Percentiles rank a stretch among this genome's conserved stretches.
Evolutionary conservation across 2,113 vertebrate species (phyloP).

Genomic region (Collichthys lucidus): DNA sequence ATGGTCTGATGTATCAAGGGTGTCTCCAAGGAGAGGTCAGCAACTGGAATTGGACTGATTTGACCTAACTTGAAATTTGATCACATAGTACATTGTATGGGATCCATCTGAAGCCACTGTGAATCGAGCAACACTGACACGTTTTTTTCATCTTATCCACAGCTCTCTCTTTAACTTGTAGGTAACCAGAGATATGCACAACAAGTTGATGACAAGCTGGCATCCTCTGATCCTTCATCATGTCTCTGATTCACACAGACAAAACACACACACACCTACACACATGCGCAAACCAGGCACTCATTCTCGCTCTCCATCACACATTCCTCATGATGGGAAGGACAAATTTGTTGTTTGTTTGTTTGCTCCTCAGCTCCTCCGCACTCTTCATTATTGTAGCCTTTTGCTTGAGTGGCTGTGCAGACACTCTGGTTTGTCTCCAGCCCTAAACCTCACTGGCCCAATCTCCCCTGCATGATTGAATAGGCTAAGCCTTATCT

Average conservation of each 20-base stretch:
- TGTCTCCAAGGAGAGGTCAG: no score
- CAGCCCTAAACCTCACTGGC: constrained; percentile 71
- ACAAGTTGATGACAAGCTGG: no score
- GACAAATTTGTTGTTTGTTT: constrained; percentile 59
- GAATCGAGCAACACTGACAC: no score
- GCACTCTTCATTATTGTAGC: constrained; percentile 67
- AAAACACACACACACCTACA: neutral
- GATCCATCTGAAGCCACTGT: no score
- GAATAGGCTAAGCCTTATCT: constrained; percentile 79
- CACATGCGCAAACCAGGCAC: neutral
- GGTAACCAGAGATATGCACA: no score
- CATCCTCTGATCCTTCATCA: neutral
- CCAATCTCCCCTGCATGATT: constrained; percentile 80
- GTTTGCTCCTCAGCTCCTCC: constrained; percentile 55
- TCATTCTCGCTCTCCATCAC: constrained; percentile 20
- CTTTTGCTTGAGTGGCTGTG: constrained; percentile 65
- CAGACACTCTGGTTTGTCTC: constrained; percentile 68
- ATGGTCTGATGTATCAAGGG: no score
- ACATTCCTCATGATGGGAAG: constrained; percentile 44
- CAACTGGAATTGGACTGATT: no score
- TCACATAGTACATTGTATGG: no score
- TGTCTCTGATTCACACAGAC: neutral
- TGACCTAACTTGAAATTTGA: no score
- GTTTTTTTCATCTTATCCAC: no score
- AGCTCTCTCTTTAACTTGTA: no score